phyloP scores from a whole-genome alignment of 2,888 invertebrate genomes.

The Limenitis camilla region DNA sequence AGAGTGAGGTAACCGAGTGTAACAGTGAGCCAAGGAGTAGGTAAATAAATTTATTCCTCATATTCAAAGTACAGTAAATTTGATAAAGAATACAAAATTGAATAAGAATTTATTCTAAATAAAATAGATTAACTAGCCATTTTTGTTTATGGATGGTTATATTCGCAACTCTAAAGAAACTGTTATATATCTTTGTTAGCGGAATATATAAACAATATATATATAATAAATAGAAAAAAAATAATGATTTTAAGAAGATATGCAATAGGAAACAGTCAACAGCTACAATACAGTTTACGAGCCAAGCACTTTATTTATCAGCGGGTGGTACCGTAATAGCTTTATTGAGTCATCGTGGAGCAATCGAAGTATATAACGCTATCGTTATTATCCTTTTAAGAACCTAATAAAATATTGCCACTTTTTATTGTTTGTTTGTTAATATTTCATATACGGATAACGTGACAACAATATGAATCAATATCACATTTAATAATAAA shows the following conservation, averaged over 20 bases:
- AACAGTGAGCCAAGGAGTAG: too few relatives aligned
- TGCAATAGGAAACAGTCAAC: slow-evolving; percentile 17
- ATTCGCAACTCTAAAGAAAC: neutral
- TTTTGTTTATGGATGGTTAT: too few relatives aligned
- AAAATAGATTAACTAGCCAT: too few relatives aligned
- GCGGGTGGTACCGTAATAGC: slow-evolving; percentile 47
- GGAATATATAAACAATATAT: too few relatives aligned
- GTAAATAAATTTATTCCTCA: too few relatives aligned
- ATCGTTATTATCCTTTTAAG: slow-evolving; percentile 15
- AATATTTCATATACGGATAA: neutral
- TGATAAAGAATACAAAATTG: too few relatives aligned
- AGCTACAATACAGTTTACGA: slow-evolving; percentile 41
- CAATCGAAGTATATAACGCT: slow-evolving; percentile 23
- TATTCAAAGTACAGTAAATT: too few relatives aligned
- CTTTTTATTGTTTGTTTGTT: neutral
- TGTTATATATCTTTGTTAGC: neutral
- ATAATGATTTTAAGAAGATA: slow-evolving; percentile 12
- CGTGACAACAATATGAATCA: neutral
- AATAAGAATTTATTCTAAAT: too few relatives aligned
- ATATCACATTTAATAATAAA: neutral
- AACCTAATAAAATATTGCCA: slow-evolving; percentile 13
- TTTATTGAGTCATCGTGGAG: slow-evolving; percentile 30
- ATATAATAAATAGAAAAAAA: too few relatives aligned
- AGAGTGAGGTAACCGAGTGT: too few relatives aligned
- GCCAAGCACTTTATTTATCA: slow-evolving; percentile 49